Conservation (phyloP, 2,888 invertebrate genomes). For the Opisthograptis luteolata region DNA sequence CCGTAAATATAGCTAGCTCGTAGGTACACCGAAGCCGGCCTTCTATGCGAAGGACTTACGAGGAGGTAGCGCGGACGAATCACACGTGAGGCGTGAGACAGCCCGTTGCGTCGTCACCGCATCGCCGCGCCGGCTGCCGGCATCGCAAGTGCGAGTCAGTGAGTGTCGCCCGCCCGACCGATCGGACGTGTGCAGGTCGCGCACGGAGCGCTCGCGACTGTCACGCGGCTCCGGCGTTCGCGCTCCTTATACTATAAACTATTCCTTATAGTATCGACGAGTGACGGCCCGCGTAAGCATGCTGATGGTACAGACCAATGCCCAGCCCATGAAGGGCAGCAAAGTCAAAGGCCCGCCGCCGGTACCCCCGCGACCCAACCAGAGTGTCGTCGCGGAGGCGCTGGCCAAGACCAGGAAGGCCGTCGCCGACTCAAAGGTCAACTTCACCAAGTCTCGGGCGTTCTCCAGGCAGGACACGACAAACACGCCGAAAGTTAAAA, state of each 20-base stretch:
- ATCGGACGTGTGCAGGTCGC: conserved; percentile 60
- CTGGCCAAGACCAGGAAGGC: conserved; percentile 87
- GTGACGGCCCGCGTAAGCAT: conserved; percentile 72
- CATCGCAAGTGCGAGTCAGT: conserved; percentile 51
- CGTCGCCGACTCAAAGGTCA: conserved; percentile 77
- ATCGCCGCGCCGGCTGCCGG: conserved; percentile 23
- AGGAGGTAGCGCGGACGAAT: conserved; percentile 1
- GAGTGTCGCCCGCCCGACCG: conserved; percentile 66
- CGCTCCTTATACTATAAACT: conserved; percentile 81
- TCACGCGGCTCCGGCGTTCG: conserved; percentile 65
- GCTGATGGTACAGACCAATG: conserved; percentile 84
- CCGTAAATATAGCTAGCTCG: conserved; percentile 9
- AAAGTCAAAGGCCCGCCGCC: conserved; percentile 88
- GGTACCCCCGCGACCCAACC: conserved; percentile 92
- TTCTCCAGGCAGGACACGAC: conserved; percentile 65
- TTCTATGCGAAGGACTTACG: conserved; percentile 4
- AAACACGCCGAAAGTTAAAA: conserved; percentile 66
- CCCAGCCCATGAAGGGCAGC: conserved; percentile 80
- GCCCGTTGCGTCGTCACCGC: conserved; percentile 30
- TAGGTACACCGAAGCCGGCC: neutral
- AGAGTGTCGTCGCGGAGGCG: conserved; percentile 89
- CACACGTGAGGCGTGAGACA: conserved; percentile 15
- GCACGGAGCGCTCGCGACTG: conserved; percentile 63
- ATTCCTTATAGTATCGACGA: conserved; percentile 78
- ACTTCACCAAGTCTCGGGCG: conserved; percentile 69